Percentiles rank a stretch among this genome's conserved stretches.
Evolutionary conservation across 2,888 invertebrate species (phyloP).

Genomic region (Apeira syringaria): DNA sequence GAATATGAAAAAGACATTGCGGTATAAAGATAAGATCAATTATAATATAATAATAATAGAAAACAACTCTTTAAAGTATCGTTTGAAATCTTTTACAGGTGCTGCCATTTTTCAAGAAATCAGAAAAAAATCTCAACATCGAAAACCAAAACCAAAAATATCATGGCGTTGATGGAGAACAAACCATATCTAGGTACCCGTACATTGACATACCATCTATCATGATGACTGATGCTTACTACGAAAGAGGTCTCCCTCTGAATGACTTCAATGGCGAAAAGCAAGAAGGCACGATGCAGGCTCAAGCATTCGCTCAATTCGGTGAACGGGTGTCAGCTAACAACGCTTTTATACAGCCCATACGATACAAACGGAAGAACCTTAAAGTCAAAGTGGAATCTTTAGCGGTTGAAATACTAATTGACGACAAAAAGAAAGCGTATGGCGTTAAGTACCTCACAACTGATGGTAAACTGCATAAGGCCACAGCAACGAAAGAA

Average conservation of each 20-base stretch:
- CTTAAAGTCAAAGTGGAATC: slow-evolving; percentile 75
- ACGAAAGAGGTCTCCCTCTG: slow-evolving; percentile 82
- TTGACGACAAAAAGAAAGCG: slow-evolving; percentile 67
- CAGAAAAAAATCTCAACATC: slow-evolving; percentile 82
- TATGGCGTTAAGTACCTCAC: slow-evolving; percentile 56
- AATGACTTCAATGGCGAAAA: slow-evolving; percentile 80
- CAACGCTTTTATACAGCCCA: slow-evolving; percentile 86
- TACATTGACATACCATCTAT: slow-evolving; percentile 83
- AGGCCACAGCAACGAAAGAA: slow-evolving; percentile 57
- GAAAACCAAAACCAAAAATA: slow-evolving; percentile 74
- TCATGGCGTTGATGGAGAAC: slow-evolving; percentile 84
- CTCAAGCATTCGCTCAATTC: slow-evolving; percentile 79
- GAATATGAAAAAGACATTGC: too few relatives aligned
- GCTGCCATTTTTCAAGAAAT: slow-evolving; percentile 87
- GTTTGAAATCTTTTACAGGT: slow-evolving; percentile 67
- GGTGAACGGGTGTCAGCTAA: slow-evolving; percentile 85
- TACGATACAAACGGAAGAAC: slow-evolving; percentile 78
- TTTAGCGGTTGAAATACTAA: slow-evolving; percentile 79
- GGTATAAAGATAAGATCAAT: too few relatives aligned
- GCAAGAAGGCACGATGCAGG: slow-evolving; percentile 82
- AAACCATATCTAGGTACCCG: slow-evolving; percentile 83
- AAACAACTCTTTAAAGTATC: too few relatives aligned
- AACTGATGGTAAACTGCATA: slow-evolving; percentile 36
- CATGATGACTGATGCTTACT: slow-evolving; percentile 80
- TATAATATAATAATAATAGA: too few relatives aligned